Conservation (phyloP, 2,888 invertebrate genomes). For the Macroteleia sp. region DNA sequence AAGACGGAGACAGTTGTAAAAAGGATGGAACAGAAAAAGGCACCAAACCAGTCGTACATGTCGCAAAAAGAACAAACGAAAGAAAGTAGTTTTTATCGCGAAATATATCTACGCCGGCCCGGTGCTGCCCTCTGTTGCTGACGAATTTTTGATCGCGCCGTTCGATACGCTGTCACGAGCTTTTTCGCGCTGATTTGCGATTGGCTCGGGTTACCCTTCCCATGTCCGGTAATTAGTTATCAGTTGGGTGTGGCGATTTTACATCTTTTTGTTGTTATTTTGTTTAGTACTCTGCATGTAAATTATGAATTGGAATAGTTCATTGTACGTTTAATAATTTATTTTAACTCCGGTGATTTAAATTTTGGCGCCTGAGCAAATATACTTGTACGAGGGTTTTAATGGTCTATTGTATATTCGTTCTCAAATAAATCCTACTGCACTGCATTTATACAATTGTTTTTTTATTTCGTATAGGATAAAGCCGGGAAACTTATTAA, state of each 20-base stretch:
- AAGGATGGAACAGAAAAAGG: not conserved
- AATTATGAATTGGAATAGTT: too few species aligned
- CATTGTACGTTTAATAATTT: too few species aligned
- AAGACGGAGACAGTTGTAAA: not conserved
- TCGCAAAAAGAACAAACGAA: conserved; percentile 18
- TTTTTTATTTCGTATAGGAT: too few species aligned
- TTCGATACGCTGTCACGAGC: conserved; percentile 41
- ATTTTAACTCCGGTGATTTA: too few species aligned
- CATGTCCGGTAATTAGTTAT: conserved; percentile 15
- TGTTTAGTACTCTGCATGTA: not conserved
- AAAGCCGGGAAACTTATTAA: too few species aligned
- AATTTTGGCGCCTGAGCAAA: too few species aligned
- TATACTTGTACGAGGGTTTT: too few species aligned
- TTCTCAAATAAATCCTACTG: too few species aligned
- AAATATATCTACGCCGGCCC: conserved; percentile 15
- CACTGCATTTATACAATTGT: too few species aligned
- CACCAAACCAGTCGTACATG: conserved; percentile 21
- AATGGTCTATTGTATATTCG: too few species aligned
- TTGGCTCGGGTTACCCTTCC: conserved; percentile 22
- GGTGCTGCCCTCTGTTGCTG: conserved; percentile 38
- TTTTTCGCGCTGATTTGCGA: conserved; percentile 39
- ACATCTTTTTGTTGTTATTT: not conserved
- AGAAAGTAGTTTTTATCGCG: conserved; percentile 27
- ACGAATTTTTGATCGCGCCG: conserved; percentile 37
- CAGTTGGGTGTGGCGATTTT: not conserved